These are phyloP conservation scores for Ceriagrion tenellum DNA, from an alignment of 2,888 invertebrate species.

Conservation along the genomic window DNA sequence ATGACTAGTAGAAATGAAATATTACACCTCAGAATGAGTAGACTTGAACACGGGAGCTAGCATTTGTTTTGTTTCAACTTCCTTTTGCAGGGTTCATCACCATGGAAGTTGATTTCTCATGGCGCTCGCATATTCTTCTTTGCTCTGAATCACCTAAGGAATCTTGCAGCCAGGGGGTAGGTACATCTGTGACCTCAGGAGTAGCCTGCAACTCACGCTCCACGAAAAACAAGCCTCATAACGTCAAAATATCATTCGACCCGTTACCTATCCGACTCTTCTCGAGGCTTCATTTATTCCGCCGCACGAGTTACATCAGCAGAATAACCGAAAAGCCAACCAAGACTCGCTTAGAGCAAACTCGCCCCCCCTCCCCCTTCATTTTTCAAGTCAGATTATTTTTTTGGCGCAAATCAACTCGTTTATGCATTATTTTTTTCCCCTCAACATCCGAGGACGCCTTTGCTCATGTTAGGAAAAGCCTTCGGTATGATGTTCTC, in stretches of 20 bases:
- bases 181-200: background rate
- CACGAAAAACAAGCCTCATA: background rate
- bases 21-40: no score
- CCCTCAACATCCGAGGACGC: background rate
- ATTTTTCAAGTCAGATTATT: background rate
- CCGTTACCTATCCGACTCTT: background rate
- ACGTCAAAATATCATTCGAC: background rate
- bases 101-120: background rate
- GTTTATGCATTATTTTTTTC: background rate
- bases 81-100: background rate
- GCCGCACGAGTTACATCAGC: background rate
- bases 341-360: background rate
- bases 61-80: no score
- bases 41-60: no score
- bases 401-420: background rate
- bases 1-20: no score
- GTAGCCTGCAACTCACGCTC: background rate
- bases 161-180: background rate
- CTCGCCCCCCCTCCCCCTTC: background rate
- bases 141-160: background rate
- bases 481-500: background rate
- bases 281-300: background rate
- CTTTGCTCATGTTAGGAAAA: background rate
- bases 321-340: background rate
- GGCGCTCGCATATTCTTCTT: background rate